A percentile compares a stretch with the other conserved stretches of the same genome.
Conservation (phyloP, 2,888 invertebrate species). For the Cephus rjabovi region DNA sequence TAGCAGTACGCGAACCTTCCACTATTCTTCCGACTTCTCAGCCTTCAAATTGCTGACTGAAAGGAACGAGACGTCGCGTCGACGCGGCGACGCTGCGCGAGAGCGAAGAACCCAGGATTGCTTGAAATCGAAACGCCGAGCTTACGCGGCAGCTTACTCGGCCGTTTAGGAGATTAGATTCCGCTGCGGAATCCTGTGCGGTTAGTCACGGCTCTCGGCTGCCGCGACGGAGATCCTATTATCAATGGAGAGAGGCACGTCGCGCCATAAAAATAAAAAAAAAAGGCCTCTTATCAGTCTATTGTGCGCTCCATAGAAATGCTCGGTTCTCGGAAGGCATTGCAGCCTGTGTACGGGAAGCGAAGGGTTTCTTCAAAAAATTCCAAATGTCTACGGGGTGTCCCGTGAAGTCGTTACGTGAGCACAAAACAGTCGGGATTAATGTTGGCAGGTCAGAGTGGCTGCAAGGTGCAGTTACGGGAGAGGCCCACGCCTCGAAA, state of each 20-base stretch:
- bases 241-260: neutral
- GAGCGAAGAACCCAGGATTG: neutral
- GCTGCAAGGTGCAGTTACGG: slow-evolving; percentile 27
- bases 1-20: slow-evolving; percentile 39
- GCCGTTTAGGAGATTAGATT: neutral
- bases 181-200: neutral
- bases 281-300: neutral
- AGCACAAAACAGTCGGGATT: neutral
- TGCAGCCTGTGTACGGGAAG: too few relatives aligned
- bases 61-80: too few relatives aligned
- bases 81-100: too few relatives aligned
- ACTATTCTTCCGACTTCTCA: slow-evolving; percentile 30
- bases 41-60: slow-evolving; percentile 17
- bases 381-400: slow-evolving; percentile 2
- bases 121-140: neutral
- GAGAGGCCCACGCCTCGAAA: slow-evolving; percentile 5
- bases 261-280: slow-evolving; percentile 1
- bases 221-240: neutral
- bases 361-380: neutral
- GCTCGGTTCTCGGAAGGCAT: too few relatives aligned
- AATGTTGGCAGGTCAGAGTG: slow-evolving; percentile 6
- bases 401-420: neutral
- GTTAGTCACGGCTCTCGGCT: neutral
- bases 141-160: slow-evolving; percentile 3
- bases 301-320: too few relatives aligned